A percentile compares a stretch with the other conserved stretches of the same genome.
These are phyloP conservation scores for Labeo rohita DNA, from an alignment of 2,113 vertebrate genomes.

Conservation along the genomic window DNA sequence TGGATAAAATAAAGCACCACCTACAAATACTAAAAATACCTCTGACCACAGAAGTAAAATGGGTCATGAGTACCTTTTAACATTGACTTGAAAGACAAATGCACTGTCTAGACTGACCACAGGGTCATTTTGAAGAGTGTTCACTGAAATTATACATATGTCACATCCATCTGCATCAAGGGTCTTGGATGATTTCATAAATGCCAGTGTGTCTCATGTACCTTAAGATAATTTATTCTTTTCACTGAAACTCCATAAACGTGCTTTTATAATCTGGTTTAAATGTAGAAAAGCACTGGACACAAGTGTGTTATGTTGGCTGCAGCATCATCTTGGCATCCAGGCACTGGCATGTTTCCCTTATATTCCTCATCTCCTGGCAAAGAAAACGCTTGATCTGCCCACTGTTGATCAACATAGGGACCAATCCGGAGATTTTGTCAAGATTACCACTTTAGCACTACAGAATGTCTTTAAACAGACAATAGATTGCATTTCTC, in stretches of 20 bases:
- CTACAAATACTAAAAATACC: slow-evolving; percentile 7
- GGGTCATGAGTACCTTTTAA: not conserved
- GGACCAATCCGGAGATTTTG: slow-evolving; percentile 3
- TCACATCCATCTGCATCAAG: slow-evolving; percentile 1
- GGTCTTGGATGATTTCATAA: slow-evolving; percentile 21
- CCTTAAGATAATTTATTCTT: not conserved
- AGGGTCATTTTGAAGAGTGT: slow-evolving; percentile 1
- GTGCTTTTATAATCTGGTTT: slow-evolving; percentile 25
- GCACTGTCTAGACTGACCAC: not conserved
- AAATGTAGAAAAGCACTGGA: slow-evolving; percentile 12
- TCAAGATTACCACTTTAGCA: not conserved
- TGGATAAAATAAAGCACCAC: not conserved
- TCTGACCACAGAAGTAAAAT: not conserved
- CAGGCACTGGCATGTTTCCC: slow-evolving; percentile 13
- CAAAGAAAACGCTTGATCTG: not conserved
- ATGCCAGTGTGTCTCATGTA: not conserved
- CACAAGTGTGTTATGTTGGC: not conserved
- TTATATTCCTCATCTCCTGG: slow-evolving; percentile 15
- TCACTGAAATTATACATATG: not conserved
- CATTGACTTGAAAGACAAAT: slow-evolving; percentile 6
- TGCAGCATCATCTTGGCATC: slow-evolving; percentile 16
- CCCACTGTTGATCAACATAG: slow-evolving; percentile 15
- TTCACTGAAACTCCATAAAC: not conserved
- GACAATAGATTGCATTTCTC: not conserved
- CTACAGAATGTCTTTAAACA: not conserved